Base-by-base conservation (phyloP, 2,888 invertebrate species). In the Biston stratarius region DNA sequence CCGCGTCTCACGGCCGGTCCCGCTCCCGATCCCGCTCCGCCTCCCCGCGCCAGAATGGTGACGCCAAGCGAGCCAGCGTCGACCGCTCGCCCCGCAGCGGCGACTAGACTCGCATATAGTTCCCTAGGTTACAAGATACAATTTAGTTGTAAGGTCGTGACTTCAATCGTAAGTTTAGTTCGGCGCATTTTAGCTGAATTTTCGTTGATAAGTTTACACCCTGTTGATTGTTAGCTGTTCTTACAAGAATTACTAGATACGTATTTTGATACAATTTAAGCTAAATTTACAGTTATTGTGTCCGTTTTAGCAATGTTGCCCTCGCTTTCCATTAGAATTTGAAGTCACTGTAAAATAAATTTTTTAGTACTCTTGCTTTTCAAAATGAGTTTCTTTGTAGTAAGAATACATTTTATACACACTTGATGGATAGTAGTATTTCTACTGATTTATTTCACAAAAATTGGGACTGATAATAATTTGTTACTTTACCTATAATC, bases 51-150 rank as follows among this genome's bases (percentile, higher is more conserved):
- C 91, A 90, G 61, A 94, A 94, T 76, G 93, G 93, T 48, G 86
- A 87, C 77, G 79, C 77, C 0, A 79, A 84, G 55, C 89, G 87
- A 56, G 85, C 75, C 44, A 90, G 90, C 70, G 78, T 82, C 24
- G 91, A 92, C 34, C 91, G 91, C 76, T 92, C 93, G 15, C 93
- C 93, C 0, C 89, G 92, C 65, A 93, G 93, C 73, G 93, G 91
- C 45, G 93, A 93, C 49, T 93, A 90, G 67, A 42, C 10, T 24
- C 24, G 1, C 10, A 49, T 38, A 15, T 38, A 52, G 38, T 24
- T 15, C 33, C 8, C 10, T 82, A 82, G 74, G 58, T 80, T 60
- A 67, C 73, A 71, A 64, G 48, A 64, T 68, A 74, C 78, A 75
- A 70, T 80, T 75, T 77, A 70, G 67, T 49, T 70, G 73, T 74